Evolutionary conservation across 2,113 vertebrate species (phyloP).

Genomic region (Bucco capensis): DNA sequence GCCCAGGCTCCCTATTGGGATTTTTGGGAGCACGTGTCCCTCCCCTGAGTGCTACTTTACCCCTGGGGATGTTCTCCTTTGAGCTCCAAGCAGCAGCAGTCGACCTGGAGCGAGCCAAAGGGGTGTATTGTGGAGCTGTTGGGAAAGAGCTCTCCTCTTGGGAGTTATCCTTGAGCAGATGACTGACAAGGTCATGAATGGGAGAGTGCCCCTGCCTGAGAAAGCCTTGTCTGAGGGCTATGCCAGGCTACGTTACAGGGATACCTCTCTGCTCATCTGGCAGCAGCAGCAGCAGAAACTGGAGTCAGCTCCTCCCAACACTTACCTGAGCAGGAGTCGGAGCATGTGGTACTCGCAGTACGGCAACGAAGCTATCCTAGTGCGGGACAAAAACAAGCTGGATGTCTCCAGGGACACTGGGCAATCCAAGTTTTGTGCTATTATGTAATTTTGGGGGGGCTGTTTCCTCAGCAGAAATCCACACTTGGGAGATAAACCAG

Average conservation of each 20-base stretch:
- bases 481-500: neutral
- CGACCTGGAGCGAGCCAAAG: rapidly evolving
- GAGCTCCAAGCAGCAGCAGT: neutral
- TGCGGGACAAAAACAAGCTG: constrained; percentile 79
- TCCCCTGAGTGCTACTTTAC: neutral
- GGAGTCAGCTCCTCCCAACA: constrained; percentile 70
- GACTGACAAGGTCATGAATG: constrained; percentile 60
- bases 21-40: rapidly evolving
- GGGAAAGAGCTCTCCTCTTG: neutral
- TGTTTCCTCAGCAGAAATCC: neutral
- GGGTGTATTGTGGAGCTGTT: rapidly evolving
- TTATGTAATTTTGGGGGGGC: constrained; percentile 80
- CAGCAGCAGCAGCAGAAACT: constrained; percentile 88
- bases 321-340: constrained; percentile 87
- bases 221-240: constrained; percentile 86
- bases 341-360: constrained; percentile 90
- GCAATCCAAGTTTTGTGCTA: constrained; percentile 81
- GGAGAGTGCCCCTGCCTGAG: constrained; percentile 77
- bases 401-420: constrained; percentile 68
- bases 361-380: constrained; percentile 89
- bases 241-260: constrained; percentile 80
- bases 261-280: constrained; percentile 91
- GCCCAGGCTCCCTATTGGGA: neutral
- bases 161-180: neutral
- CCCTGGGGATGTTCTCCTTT: constrained; percentile 2